Evolutionary conservation across 1,140 invertebrate genomes (phyloP), one percentile per base, ranked within the genome.

Genomic region (Vollenhovia emeryi): DNA sequence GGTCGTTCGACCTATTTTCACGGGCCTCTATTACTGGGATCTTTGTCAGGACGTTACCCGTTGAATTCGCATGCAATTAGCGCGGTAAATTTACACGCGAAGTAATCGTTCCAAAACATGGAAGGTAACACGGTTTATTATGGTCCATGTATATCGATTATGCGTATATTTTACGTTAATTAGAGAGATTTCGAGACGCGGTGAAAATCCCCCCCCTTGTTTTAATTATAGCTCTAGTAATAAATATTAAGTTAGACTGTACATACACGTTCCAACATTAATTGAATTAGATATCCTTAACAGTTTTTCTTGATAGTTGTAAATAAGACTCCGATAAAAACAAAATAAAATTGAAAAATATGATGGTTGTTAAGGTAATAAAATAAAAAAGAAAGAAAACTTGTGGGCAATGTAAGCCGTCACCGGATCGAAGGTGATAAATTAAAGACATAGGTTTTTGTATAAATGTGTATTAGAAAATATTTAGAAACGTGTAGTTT

Each of bases 61-160:
- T 59, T 79, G 43, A 33, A 79, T 66, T 79, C 60, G 60, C 60
- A 24, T 60, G 59, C 59, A 78, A 78, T 78, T 78, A 66, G 59
- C 43, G 59, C 36, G 11, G 74, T 45, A 50, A 64, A 78, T 78
- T 78, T 48, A 78, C 57, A 64, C 27, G 57, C 40, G 57, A 43
- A 78, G 11, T 76, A 52, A 18, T 43, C 3, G 30, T 66, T 50
- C 43, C 43, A 13, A 64, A 79, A 79, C 43, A 36, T 76, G 18
- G n/a, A 68, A 40, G 45, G 30, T 68, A 79, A 79, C 7, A 24
- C 13, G 21, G 33, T 79, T 50, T 79, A 79, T 50, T 43, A 79
- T 21, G 8, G 43, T 18, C 9, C 30, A 1, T 66, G 15, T 24
- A 64, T 18, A 36, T 11, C 57, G 33, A 33, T 60, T 13, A 27